Conservation (phyloP, 2,888 invertebrate genomes). For the Yponomeuta plumbellus region DNA sequence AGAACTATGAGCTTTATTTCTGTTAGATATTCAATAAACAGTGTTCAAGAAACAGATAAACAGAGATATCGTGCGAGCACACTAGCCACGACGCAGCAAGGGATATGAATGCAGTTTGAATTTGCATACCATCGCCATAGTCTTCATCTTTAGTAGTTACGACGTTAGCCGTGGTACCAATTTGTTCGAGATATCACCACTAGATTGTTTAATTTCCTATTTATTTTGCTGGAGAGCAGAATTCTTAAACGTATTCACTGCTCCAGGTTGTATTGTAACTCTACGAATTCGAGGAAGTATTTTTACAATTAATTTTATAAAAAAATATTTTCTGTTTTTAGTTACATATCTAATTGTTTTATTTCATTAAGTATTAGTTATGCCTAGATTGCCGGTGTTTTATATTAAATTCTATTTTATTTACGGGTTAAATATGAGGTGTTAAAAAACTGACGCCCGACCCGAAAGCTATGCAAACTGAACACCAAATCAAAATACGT, state of each 20-base stretch:
- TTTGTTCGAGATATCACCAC: not conserved
- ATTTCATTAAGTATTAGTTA: not conserved
- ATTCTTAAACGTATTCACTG: not conserved
- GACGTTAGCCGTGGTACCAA: not conserved
- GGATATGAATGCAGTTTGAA: no score
- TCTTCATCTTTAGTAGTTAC: no score
- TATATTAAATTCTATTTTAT: not conserved
- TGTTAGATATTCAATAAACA: no score
- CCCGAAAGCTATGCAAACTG: no score
- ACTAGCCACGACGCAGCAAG: no score
- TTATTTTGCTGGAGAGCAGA: not conserved
- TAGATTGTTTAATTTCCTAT: not conserved
- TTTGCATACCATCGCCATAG: no score
- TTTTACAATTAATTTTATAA: not conserved
- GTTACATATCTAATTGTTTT: not conserved
- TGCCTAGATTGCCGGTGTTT: not conserved
- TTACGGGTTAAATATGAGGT: not conserved
- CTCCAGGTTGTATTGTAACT: not conserved
- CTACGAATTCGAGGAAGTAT: not conserved
- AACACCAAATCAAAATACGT: no score
- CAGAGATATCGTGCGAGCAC: no score
- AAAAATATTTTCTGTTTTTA: conserved; percentile 1
- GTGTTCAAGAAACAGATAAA: no score
- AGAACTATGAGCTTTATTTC: no score
- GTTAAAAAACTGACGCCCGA: no score